These are phyloP conservation scores for Aplysia californica DNA, from an alignment of 1,140 invertebrate genomes.

Conservation along the genomic window DNA sequence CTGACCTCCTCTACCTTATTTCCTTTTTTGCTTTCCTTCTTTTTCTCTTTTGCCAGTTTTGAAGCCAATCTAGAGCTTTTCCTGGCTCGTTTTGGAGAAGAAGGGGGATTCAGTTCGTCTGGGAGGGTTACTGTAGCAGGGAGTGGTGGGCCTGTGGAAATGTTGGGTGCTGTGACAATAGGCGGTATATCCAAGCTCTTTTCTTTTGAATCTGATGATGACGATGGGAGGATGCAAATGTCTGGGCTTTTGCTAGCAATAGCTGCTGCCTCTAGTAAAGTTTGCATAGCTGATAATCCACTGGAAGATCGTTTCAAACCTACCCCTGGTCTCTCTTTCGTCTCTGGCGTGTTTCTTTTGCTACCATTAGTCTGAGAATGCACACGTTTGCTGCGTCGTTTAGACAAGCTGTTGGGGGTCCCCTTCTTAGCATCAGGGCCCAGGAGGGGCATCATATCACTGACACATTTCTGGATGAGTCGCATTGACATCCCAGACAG, in stretches of 20 bases:
- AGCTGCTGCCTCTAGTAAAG: conserved; percentile 18
- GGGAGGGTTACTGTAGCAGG: too few species aligned
- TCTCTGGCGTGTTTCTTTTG: not conserved
- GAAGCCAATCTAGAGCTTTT: not conserved
- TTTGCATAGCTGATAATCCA: conserved; percentile 8
- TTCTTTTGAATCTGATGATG: too few species aligned
- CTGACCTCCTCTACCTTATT: not conserved
- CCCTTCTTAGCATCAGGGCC: not conserved
- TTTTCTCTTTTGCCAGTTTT: not conserved
- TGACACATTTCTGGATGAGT: not conserved
- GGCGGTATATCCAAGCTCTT: too few species aligned
- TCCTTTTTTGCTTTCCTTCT: not conserved
- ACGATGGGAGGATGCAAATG: too few species aligned
- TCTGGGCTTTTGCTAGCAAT: not conserved
- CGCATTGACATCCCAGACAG: not conserved
- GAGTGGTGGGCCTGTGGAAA: too few species aligned
- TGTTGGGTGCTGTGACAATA: too few species aligned
- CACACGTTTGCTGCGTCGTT: not conserved
- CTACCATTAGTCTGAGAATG: not conserved
- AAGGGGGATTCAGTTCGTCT: too few species aligned
- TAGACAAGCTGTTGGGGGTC: not conserved
- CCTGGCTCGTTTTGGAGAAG: conserved; percentile 7
- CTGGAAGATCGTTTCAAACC: not conserved
- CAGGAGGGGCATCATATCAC: conserved; percentile 3
- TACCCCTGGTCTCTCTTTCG: not conserved